phyloP scores from a whole-genome alignment of 2,797 vertebrate species.

The Catharus ustulatus region DNA sequence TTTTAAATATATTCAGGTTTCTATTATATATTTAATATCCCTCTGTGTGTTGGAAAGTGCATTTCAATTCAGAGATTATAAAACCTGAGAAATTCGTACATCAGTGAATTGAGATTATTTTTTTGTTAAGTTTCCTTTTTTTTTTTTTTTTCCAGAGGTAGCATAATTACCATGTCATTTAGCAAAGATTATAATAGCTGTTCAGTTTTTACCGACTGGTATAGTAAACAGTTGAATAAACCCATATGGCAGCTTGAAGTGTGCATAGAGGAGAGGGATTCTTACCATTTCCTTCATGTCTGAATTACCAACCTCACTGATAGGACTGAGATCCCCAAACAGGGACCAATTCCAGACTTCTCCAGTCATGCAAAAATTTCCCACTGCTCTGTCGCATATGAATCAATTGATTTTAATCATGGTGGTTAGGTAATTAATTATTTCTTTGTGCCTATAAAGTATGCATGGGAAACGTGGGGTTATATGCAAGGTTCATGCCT shows the following conservation, averaged over 20 bases:
- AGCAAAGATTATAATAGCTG: conserved; percentile 69
- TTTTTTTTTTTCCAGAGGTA: conserved; percentile 57
- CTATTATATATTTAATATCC: conserved; percentile 31
- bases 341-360: conserved; percentile 27
- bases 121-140: background rate
- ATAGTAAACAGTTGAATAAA: conserved; percentile 72
- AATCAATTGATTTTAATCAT: conserved; percentile 30
- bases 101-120: conserved; percentile 38
- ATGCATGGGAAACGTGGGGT: background rate
- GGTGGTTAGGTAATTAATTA: conserved; percentile 36
- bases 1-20: conserved; percentile 36
- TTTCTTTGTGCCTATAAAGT: conserved; percentile 21
- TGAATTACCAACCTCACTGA: conserved; percentile 15
- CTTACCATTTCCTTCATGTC: conserved; percentile 48
- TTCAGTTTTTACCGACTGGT: conserved; percentile 67
- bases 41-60: conserved; percentile 27
- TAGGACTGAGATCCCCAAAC: background rate
- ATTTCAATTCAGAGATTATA: conserved; percentile 52
- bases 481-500: background rate
- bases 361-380: conserved; percentile 17
- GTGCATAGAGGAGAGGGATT: conserved; percentile 13
- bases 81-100: conserved; percentile 27
- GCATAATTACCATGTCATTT: conserved; percentile 70
- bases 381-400: background rate
- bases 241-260: conserved; percentile 62